Evolutionary conservation across 2,113 vertebrate genomes (phyloP).

Genomic region (Sardina pilchardus): DNA sequence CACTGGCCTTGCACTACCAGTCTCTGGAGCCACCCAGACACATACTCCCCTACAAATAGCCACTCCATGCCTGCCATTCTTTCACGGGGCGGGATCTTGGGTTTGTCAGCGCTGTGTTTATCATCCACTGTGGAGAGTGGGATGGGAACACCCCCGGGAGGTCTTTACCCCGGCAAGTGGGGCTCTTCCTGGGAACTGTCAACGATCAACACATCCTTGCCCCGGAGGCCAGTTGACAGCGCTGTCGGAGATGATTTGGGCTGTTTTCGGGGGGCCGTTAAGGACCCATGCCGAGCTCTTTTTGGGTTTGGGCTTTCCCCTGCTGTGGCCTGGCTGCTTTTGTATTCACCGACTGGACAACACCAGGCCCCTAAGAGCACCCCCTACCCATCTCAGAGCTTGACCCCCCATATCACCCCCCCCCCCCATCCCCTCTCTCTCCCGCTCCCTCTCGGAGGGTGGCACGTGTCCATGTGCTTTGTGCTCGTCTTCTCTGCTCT

Average conservation of each 20-base stretch:
- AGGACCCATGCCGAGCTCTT: not conserved
- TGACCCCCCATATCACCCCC: not conserved
- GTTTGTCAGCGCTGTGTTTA: not conserved
- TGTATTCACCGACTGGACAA: not conserved
- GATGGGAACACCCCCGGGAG: not conserved
- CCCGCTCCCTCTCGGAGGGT: not conserved
- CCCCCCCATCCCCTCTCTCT: not conserved
- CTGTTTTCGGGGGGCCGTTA: slow-evolving; percentile 21
- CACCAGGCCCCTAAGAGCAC: not conserved
- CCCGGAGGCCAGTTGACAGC: not conserved
- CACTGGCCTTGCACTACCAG: not conserved
- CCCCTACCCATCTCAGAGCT: not conserved
- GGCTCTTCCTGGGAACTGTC: slow-evolving; percentile 12
- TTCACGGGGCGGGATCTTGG: not conserved
- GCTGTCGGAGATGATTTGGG: slow-evolving; percentile 26
- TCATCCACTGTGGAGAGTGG: not conserved
- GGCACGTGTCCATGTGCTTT: not conserved
- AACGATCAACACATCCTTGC: slow-evolving; percentile 2
- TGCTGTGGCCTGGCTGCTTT: not conserved
- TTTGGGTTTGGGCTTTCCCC: not conserved
- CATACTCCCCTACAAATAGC: not conserved
- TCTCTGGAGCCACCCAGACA: not conserved
- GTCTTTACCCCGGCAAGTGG: not conserved
- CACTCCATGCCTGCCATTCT: not conserved
- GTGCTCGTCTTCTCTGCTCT: not conserved